These are phyloP conservation scores for Perdita meconis DNA, from an alignment of 2,888 invertebrate genomes.

Conservation along the genomic window DNA sequence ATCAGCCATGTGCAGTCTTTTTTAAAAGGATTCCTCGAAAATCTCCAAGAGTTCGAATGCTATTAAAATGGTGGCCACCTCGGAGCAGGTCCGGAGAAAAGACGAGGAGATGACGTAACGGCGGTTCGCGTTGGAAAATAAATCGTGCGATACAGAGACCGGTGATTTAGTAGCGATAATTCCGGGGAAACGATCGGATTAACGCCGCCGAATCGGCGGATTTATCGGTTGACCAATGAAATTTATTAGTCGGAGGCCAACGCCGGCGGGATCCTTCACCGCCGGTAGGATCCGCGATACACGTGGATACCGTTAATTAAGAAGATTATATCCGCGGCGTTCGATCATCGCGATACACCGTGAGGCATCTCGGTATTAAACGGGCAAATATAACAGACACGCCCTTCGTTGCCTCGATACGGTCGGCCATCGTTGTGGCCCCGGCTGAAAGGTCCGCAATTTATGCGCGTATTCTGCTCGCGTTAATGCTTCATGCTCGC, in stretches of 20 bases:
- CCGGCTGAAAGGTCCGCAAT: constrained; percentile 30
- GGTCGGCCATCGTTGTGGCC: constrained; percentile 43
- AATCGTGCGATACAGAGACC: constrained; percentile 27
- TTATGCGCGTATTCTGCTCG: constrained; percentile 29
- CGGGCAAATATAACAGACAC: constrained; percentile 55
- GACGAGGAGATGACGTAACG: constrained; percentile 10
- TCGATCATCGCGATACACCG: constrained; percentile 44
- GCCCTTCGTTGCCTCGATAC: constrained; percentile 37
- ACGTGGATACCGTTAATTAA: constrained; percentile 60
- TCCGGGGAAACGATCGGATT: constrained; percentile 57
- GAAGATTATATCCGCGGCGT: constrained; percentile 61
- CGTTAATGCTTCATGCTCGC: constrained; percentile 21
- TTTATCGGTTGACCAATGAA: constrained; percentile 55
- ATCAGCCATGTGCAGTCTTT: too few relatives aligned
- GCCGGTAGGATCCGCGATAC: constrained; percentile 54
- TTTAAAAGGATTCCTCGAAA: background rate
- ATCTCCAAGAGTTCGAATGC: background rate
- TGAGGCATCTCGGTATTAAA: constrained; percentile 2
- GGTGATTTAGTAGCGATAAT: constrained; percentile 53
- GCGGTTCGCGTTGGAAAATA: constrained; percentile 18
- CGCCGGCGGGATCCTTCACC: constrained; percentile 43
- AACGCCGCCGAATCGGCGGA: constrained; percentile 58
- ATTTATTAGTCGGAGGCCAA: constrained; percentile 50
- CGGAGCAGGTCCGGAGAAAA: background rate
- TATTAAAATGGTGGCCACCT: background rate